Base-by-base conservation (phyloP, 2,888 invertebrate genomes). In the Diaperis boleti region DNA sequence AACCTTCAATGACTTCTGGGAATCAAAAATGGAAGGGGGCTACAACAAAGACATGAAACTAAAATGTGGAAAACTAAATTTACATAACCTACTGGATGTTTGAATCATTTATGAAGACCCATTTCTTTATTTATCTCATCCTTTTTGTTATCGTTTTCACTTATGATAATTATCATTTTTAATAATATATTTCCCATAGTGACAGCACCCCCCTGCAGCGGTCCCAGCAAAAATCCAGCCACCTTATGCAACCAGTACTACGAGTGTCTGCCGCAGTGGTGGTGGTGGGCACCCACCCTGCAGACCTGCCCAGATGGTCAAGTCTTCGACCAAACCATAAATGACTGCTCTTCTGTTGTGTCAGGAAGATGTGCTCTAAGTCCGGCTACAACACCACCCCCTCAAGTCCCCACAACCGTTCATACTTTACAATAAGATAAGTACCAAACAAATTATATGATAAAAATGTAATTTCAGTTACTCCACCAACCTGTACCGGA, bases 401-500 rank as follows among this genome's bases (percentile, higher is more conserved):
- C 26, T 5, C 26, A 26, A 26, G 2, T 26, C 26, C 26, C 20
- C 3, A 20, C 20, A 26, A 3, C 26, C 1, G 1, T 26, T n/a
- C 26, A n/a, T n/a, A n/a, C n/a, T n/a, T n/a, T n/a, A n/a, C n/a
- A n/a, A n/a, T n/a, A n/a, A n/a, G n/a, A n/a, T n/a, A n/a, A n/a
- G n/a, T n/a, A n/a, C n/a, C n/a, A n/a, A n/a, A n/a, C n/a, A n/a
- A n/a, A n/a, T n/a, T n/a, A n/a, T n/a, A n/a, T n/a, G n/a, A n/a
- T n/a, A n/a, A n/a, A n/a, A n/a, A n/a, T n/a, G n/a, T n/a, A n/a
- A 33, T 39, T 39, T 17, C 14, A 39, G 39, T 39, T 3, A 39
- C 39, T 15, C 15, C 39, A 15, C 52, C 52, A 4, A 14, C 37
- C 11, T 52, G 52, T 29, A 15, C 14, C 17, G 39, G 39, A 20